Percentiles rank a stretch among this genome's conserved stretches.
Conservation (phyloP, 2,797 vertebrate genomes). For the Lateolabrax maculatus region DNA sequence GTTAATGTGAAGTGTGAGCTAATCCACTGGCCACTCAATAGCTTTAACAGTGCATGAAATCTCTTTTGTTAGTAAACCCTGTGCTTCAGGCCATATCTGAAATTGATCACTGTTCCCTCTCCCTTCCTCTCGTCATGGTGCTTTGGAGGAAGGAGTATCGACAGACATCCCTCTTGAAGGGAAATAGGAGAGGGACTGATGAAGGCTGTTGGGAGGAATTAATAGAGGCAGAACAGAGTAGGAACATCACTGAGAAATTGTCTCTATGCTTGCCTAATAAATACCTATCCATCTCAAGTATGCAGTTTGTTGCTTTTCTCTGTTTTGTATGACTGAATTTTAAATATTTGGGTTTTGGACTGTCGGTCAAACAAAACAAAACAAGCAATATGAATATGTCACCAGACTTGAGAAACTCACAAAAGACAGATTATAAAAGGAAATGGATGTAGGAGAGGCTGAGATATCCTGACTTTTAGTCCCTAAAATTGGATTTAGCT, state of each 20-base stretch:
- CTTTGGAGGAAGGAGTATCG: constrained; percentile 74
- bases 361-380: too few species aligned
- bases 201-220: constrained; percentile 41
- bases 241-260: constrained; percentile 17
- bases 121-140: constrained; percentile 62
- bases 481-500: neutral
- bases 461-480: neutral
- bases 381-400: neutral
- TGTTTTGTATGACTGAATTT: too few species aligned
- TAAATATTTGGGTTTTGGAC: too few species aligned
- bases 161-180: constrained; percentile 65
- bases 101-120: constrained; percentile 80
- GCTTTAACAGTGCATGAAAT: constrained; percentile 85
- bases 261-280: neutral
- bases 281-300: neutral
- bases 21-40: constrained; percentile 85
- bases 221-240: constrained; percentile 37
- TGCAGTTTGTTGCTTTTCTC: too few species aligned
- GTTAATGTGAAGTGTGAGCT: constrained; percentile 82
- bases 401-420: neutral
- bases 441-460: neutral
- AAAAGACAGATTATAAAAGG: neutral
- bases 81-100: constrained; percentile 79
- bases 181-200: constrained; percentile 52
- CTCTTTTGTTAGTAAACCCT: constrained; percentile 85